A percentile compares a stretch with the other conserved stretches of the same genome.
Evolutionary conservation across 2,797 vertebrate genomes (phyloP).

Genomic region (Apodemus agrarius): DNA sequence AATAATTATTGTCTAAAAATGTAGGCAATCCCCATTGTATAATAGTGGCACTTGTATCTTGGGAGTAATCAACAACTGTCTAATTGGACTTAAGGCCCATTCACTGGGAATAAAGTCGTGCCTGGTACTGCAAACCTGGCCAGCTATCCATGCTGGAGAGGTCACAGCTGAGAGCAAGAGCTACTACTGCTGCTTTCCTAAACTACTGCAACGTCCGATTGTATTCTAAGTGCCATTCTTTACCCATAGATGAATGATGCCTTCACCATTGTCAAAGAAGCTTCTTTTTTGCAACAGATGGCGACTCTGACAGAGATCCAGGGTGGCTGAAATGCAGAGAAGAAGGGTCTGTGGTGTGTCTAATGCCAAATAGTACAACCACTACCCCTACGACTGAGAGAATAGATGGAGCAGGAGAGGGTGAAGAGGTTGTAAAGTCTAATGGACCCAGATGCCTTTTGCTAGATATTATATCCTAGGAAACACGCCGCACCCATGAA

Average conservation of each 20-base stretch:
- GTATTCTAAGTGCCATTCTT: not conserved
- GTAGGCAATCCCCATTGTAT: not conserved
- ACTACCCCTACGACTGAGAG: not conserved
- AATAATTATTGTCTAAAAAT: not conserved
- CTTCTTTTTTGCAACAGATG: not conserved
- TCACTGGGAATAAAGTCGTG: not conserved
- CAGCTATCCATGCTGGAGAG: not conserved
- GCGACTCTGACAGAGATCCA: not conserved
- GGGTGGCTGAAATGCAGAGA: not conserved
- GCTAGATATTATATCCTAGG: no score
- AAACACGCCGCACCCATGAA: not conserved
- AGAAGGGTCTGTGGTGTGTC: no score
- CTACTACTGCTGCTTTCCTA: not conserved
- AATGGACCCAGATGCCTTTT: not conserved
- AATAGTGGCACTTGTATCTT: not conserved
- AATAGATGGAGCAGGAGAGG: not conserved
- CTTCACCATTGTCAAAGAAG: not conserved
- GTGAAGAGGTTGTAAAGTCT: not conserved
- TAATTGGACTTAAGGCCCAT: no score
- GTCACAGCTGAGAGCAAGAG: not conserved
- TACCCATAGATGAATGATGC: not conserved
- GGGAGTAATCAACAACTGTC: not conserved
- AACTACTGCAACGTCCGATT: not conserved
- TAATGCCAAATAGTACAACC: no score
- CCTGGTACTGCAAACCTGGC: no score